Conservation (phyloP, 2,113 vertebrate genomes). For the Lampris incognitus region DNA sequence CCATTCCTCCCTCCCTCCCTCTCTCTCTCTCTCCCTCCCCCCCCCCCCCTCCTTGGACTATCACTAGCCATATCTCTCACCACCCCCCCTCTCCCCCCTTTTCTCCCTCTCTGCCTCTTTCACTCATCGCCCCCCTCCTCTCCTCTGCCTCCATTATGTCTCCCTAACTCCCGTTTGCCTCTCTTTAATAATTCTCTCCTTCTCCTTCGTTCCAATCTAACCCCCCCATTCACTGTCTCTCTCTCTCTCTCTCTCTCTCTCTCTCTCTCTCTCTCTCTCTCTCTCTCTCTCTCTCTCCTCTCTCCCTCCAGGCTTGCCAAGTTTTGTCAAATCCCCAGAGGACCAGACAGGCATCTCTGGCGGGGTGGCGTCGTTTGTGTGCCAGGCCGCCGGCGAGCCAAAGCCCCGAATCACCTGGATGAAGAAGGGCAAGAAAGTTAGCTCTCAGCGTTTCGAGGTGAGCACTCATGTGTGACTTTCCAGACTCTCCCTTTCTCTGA, state of each 20-base stretch:
- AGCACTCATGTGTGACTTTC: constrained; percentile 34
- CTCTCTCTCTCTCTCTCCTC: constrained; percentile 10
- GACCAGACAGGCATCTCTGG: constrained; percentile 98
- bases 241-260: constrained; percentile 7
- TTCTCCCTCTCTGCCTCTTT: background rate
- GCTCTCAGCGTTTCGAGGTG: constrained; percentile 99
- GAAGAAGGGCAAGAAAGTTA: constrained; percentile 99
- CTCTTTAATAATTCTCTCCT: background rate
- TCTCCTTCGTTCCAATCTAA: background rate
- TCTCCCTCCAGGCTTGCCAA: constrained; percentile 88
- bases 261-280: background rate
- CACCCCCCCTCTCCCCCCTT: background rate
- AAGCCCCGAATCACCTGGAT: constrained; percentile 99
- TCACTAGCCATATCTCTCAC: background rate
- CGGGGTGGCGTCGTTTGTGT: constrained; percentile 97
- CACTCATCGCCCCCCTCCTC: background rate
- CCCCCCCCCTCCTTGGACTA: background rate
- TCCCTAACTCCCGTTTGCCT: constrained; percentile 13
- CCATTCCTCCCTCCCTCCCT: background rate
- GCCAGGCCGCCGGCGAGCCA: constrained; percentile 94
- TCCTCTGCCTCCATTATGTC: constrained; percentile 49
- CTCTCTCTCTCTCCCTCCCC: background rate
- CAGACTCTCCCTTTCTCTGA: background rate
- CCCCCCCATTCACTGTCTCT: constrained; percentile 2
- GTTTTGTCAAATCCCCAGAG: constrained; percentile 94